phyloP scores from a whole-genome alignment of 2,113 vertebrate species.

The Embiotoca jacksoni region DNA sequence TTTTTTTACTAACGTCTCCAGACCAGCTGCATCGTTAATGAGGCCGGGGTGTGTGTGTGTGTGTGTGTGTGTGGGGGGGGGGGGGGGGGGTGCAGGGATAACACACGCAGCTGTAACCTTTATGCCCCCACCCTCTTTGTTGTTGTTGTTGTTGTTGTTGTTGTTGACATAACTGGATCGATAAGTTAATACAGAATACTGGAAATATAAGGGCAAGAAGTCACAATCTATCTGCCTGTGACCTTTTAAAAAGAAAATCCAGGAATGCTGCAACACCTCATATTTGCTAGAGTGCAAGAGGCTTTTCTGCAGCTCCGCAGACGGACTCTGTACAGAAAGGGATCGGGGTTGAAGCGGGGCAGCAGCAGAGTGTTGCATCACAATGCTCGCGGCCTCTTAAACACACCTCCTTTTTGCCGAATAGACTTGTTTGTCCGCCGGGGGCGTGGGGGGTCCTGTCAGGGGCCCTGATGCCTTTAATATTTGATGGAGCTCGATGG shows the following conservation, averaged over 20 bases:
- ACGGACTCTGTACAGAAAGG: background rate
- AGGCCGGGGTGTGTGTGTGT: no score
- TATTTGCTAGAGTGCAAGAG: background rate
- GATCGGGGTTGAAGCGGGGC: slow-evolving; percentile 6
- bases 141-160: background rate
- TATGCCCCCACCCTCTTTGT: slow-evolving; percentile 27
- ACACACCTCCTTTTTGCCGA: slow-evolving; percentile 46
- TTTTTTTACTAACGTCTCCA: slow-evolving; percentile 33
- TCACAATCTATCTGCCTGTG: slow-evolving; percentile 70
- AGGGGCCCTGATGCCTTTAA: slow-evolving; percentile 67
- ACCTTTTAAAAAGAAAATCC: slow-evolving; percentile 75
- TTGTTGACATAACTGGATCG: slow-evolving; percentile 67
- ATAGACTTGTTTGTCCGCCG: slow-evolving; percentile 62
- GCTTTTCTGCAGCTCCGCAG: background rate
- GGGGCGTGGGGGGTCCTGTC: slow-evolving; percentile 72
- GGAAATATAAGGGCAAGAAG: slow-evolving; percentile 72
- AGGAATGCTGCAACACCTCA: slow-evolving; percentile 14
- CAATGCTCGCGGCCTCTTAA: slow-evolving; percentile 13
- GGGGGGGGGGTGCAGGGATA: background rate
- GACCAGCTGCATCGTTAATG: slow-evolving; percentile 32
- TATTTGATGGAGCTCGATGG: slow-evolving; percentile 76
- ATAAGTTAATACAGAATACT: slow-evolving; percentile 77
- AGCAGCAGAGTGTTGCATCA: slow-evolving; percentile 34
- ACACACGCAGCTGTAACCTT: slow-evolving; percentile 71
- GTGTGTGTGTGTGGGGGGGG: no score